Evolutionary conservation across 2,797 vertebrate genomes (phyloP).

Genomic region (Coranthus polyacanthus): DNA sequence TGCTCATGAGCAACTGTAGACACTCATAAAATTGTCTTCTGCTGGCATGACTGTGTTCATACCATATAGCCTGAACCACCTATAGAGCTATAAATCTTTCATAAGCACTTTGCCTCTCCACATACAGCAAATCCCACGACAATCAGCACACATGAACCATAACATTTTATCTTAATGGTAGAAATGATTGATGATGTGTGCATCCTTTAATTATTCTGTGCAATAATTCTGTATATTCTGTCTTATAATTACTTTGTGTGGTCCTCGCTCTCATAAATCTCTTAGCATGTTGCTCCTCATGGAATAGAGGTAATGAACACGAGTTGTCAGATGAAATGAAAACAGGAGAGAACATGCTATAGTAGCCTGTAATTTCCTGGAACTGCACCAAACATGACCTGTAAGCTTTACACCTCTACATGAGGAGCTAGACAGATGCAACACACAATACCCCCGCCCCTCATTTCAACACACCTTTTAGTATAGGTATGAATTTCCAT

Average conservation of each 20-base stretch:
- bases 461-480: no score
- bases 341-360: constrained; percentile 2
- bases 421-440: no score
- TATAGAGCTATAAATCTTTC: constrained; percentile 62
- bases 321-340: constrained; percentile 6
- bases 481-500: no score
- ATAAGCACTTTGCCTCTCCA: constrained; percentile 8
- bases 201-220: constrained; percentile 67
- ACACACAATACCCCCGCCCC: no score
- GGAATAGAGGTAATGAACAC: constrained; percentile 15
- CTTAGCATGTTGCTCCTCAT: constrained; percentile 30
- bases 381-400: constrained; percentile 15
- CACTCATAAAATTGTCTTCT: constrained; percentile 34
- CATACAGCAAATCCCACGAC: constrained; percentile 25
- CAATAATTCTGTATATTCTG: neutral
- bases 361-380: constrained; percentile 7
- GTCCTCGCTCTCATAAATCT: constrained; percentile 54
- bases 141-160: constrained; percentile 12
- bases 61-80: constrained; percentile 22
- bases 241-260: constrained; percentile 60
- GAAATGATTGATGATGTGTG: constrained; percentile 56
- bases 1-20: constrained; percentile 16
- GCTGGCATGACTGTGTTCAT: constrained; percentile 17
- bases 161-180: constrained; percentile 48
- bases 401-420: neutral